phyloP scores from a whole-genome alignment of 2,888 invertebrate genomes.

The Leptinotarsa peninsularis region DNA sequence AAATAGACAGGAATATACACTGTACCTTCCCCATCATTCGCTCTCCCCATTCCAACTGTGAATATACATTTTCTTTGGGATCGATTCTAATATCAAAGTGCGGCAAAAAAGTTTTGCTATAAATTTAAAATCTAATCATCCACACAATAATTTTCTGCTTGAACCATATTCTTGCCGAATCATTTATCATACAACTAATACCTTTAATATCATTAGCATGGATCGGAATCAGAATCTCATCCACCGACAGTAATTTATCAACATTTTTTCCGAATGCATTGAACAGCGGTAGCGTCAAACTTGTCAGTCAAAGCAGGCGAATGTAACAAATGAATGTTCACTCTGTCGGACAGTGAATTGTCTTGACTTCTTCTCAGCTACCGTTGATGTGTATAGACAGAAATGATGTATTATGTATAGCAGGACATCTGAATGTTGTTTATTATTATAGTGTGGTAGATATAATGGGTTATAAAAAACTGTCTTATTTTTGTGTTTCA shows the following conservation, averaged over 20 bases:
- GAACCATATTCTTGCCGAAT: constrained; percentile 24
- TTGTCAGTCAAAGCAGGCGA: constrained; percentile 57
- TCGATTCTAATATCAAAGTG: not conserved
- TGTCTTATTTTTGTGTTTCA: no score
- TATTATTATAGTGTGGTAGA: not conserved
- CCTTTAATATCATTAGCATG: constrained; percentile 42
- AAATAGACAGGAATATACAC: no score
- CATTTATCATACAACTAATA: constrained; percentile 32
- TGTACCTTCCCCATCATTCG: no score
- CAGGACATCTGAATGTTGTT: constrained; percentile 35
- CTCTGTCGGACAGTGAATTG: constrained; percentile 49
- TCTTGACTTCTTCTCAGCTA: constrained; percentile 50
- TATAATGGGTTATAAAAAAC: not conserved
- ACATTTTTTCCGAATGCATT: constrained; percentile 42
- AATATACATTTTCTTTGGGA: not conserved
- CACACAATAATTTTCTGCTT: constrained; percentile 19
- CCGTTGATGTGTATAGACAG: constrained; percentile 52
- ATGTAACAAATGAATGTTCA: constrained; percentile 47
- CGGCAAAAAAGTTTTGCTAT: not conserved
- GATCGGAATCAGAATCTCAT: constrained; percentile 36
- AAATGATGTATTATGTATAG: constrained; percentile 48
- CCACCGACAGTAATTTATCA: constrained; percentile 47
- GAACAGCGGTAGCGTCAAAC: constrained; percentile 54
- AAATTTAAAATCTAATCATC: constrained; percentile 23
- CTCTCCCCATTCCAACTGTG: not conserved